A percentile compares a stretch with the other conserved stretches of the same genome.
Conservation (phyloP, 2,888 invertebrate genomes). For the Cosmia trapezina region DNA sequence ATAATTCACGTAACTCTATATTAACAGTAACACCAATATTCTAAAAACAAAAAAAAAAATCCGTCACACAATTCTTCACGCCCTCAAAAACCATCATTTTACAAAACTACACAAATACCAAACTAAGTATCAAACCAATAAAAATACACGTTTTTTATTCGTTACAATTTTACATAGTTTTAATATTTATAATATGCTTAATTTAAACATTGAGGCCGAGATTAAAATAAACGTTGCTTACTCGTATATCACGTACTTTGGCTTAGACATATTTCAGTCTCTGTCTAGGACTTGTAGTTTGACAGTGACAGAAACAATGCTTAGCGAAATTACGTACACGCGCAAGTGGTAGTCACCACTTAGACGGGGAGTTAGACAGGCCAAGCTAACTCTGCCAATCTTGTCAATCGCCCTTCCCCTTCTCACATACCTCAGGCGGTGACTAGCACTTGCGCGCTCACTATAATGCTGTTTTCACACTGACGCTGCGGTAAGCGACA, state of each 20-base stretch:
- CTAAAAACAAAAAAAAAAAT: not conserved
- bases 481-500: too few species aligned
- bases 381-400: too few species aligned
- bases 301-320: not conserved
- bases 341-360: too few species aligned
- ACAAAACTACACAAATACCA: constrained; percentile 25
- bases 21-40: constrained; percentile 1
- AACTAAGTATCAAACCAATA: constrained; percentile 29
- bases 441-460: too few species aligned
- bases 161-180: constrained; percentile 55
- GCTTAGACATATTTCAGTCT: not conserved
- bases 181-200: constrained; percentile 38
- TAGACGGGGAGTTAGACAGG: too few species aligned
- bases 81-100: not conserved
- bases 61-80: not conserved
- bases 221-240: not conserved
- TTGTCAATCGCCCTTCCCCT: too few species aligned
- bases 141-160: constrained; percentile 40
- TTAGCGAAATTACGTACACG: not conserved
- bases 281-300: not conserved
- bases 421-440: too few species aligned
- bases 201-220: constrained; percentile 18
- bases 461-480: too few species aligned
- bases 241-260: not conserved
- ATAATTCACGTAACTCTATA: not conserved